phyloP scores from a whole-genome alignment of 2,888 invertebrate species.

The Drosophila kokeensis region DNA sequence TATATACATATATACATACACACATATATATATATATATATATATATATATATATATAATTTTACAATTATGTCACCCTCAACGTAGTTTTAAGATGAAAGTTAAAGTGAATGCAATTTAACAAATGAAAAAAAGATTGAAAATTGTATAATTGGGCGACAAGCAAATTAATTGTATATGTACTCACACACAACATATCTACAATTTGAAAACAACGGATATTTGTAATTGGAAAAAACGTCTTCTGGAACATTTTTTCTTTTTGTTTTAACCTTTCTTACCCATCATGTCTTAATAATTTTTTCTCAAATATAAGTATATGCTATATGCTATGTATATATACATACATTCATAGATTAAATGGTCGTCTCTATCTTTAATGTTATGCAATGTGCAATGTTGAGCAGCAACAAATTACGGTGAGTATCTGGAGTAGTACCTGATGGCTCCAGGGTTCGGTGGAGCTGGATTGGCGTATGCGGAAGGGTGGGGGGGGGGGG shows the following conservation, averaged over 20 bases:
- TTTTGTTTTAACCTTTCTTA: conserved; percentile 8
- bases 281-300: conserved; percentile 11
- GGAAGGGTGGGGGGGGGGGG: too few relatives aligned
- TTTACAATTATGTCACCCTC: conserved; percentile 33
- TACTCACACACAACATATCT: conserved; percentile 11
- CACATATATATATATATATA: neutral
- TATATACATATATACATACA: neutral
- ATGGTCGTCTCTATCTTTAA: conserved; percentile 9
- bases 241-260: neutral
- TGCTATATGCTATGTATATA: conserved; percentile 11
- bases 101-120: neutral
- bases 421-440: conserved; percentile 23
- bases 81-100: conserved; percentile 15
- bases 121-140: neutral
- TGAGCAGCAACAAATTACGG: conserved; percentile 4
- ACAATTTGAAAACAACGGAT: conserved; percentile 10
- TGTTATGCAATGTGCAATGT: neutral
- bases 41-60: neutral
- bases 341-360: conserved; percentile 10
- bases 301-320: conserved; percentile 27
- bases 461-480: neutral
- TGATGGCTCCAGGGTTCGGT: neutral
- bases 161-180: conserved; percentile 14
- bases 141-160: conserved; percentile 1
- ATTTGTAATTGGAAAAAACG: conserved; percentile 16